phyloP scores from a whole-genome alignment of 2,113 vertebrate genomes.

The Theropithecus gelada region DNA sequence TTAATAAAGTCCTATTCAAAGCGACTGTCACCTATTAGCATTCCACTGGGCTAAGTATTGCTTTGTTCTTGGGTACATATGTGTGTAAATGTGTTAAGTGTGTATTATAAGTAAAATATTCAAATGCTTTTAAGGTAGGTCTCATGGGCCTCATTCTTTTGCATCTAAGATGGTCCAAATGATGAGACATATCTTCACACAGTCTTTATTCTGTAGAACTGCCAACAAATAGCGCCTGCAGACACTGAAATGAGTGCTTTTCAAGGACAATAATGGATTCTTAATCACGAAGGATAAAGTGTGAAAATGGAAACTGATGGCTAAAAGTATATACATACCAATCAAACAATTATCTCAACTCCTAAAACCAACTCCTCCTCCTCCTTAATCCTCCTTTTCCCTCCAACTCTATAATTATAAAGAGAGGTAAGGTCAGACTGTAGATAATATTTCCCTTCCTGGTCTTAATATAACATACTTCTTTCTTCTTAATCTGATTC shows the following conservation, averaged over 20 bases:
- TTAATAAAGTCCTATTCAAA: slow-evolving; percentile 32
- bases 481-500: background rate
- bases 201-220: background rate
- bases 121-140: background rate
- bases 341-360: background rate
- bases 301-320: background rate
- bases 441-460: background rate
- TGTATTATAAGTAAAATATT: background rate
- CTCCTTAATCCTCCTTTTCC: background rate
- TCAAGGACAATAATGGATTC: background rate
- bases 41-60: background rate
- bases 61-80: background rate
- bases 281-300: background rate
- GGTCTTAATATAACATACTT: background rate
- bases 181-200: background rate
- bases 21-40: background rate
- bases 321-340: background rate
- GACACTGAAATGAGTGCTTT: background rate
- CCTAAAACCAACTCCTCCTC: background rate
- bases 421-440: background rate
- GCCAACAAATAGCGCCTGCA: background rate
- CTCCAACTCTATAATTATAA: too few species aligned
- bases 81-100: too few species aligned
- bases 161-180: background rate
- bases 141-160: background rate